Evolutionary conservation across 2,888 invertebrate genomes (phyloP), one percentile per base, ranked within the genome.

Genomic region (Drosophila paranaensis): DNA sequence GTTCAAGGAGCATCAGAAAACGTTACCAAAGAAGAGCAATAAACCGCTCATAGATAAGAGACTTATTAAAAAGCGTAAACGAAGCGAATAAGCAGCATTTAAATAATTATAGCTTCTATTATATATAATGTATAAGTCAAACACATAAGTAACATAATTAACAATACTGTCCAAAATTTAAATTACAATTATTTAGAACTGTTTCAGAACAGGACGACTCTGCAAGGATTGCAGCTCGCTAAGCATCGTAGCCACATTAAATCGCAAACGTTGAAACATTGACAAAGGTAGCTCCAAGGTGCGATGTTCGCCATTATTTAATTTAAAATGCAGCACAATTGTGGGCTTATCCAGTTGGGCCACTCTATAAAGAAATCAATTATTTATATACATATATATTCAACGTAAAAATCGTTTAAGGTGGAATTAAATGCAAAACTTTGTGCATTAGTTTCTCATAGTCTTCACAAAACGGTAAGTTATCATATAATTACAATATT

Each of bases 261-360:
- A 94, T 11, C 94, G 92, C 50, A 94, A 75, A 53, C 93, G 92
- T 85, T 94, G 94, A 76, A 94, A 94, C 89, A 93, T 93, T 3
- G 93, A 77, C 30, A 94, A 82, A 27, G 94, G 93, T 57, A 94
- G 83, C 88, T 94, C 94, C 73, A 94, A 93, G 37, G 93, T 93
- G 48, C 93, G 91, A 60, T 90, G 90, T 66, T 93, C 92, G 4
- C 93, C 94, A 68, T 93, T 93, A 37, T 89, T 90, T 39, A 94
- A 89, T 63, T 92, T 93, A 90, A 94, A 93, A 80, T 94, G 93
- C 80, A 94, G 90, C 16, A 94, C 90, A 67, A 94, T 93, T 45
- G 93, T 93, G 14, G 94, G 94, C 71, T 93, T 83, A 56, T 81
- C 60, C 9, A 79, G 46, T 53, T 93, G 92, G 10, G 92, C 92